phyloP scores from a whole-genome alignment of 2,797 vertebrate genomes.

The Dendrocincla fuliginosa region DNA sequence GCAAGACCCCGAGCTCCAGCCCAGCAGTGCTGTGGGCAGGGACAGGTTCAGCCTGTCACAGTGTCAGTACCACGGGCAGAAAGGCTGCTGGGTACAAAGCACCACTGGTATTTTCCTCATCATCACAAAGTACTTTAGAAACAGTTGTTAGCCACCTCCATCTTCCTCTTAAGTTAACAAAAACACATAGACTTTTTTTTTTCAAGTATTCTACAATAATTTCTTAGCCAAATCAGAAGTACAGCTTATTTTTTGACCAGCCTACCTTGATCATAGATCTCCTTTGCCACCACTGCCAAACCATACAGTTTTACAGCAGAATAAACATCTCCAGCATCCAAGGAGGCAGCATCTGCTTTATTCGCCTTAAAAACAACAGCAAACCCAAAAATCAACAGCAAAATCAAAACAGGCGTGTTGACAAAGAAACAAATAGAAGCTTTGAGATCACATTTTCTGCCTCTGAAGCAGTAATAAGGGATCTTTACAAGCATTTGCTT shows the following conservation, averaged over 20 bases:
- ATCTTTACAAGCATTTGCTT: neutral
- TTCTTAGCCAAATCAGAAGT: neutral
- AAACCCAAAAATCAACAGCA: neutral
- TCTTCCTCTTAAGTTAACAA: neutral
- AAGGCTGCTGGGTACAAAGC: neutral
- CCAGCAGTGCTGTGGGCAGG: neutral
- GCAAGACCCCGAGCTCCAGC: neutral
- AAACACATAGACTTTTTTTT: fast-evolving
- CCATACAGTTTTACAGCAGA: constrained; percentile 88
- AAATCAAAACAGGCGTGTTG: neutral
- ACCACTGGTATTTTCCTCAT: neutral
- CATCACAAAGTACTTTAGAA: neutral
- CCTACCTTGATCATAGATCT: constrained; percentile 86
- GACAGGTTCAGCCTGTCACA: neutral
- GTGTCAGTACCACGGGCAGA: neutral
- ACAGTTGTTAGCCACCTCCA: neutral
- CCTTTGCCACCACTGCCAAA: constrained; percentile 84
- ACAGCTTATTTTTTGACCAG: neutral
- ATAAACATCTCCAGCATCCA: constrained; percentile 91
- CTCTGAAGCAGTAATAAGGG: neutral
- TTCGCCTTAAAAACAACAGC: constrained; percentile 79
- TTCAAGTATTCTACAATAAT: neutral
- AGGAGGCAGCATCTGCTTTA: constrained; percentile 85
- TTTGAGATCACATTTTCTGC: neutral
- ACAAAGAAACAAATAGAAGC: neutral